Base-by-base conservation (phyloP, 2,797 vertebrate genomes). In the Sebastes kiyomatsui region DNA sequence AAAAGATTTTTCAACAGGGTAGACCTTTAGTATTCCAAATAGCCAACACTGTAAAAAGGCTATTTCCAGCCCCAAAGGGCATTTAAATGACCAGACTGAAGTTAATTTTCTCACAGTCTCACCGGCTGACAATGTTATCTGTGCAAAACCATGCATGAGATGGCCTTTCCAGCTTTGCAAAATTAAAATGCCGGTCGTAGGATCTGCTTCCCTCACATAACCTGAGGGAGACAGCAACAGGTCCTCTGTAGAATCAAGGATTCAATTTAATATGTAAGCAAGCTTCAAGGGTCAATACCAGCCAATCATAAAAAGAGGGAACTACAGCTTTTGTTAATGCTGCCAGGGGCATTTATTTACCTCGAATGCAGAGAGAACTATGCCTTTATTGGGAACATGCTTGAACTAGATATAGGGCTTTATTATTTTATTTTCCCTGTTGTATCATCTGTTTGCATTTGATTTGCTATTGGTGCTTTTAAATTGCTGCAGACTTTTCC, bases 61-160 rank as follows among this genome's bases (percentile, higher is more conserved):
- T 58, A 59, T 72, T 59, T 72, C 35, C 52, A 67, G n/a, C 33
- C 35, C 49, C 52, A 52, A 49, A 25, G 27, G 52, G 27, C 61
- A 66, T 72, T 66, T 49, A 52, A 72, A 61, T 32, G 46, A 38
- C 55, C 6, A 8, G 30, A 72, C 22, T n/a, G 12, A 28, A 56
- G 46, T 56, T 32, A 25, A 69, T 67, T 67, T 74, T 55, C 56
- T 16, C 25, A 42, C 56, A 20, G 71, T 62, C 52, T 58, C 28
- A 71, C 33, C 1, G 16, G 52, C 68, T 72, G 55, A 72, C 66
- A 59, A 23, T 59, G 67, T 58, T 66, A 75, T 71, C 60, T 71
- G 28, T 67, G 20, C 67, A 71, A 38, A 80, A 68, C 56, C 54
- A 54, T 30, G 49, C 56, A 52, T 14, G 27, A 72, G 42, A 27